Conservation (phyloP, 2,888 invertebrate genomes). For the Mythimna albipuncta region DNA sequence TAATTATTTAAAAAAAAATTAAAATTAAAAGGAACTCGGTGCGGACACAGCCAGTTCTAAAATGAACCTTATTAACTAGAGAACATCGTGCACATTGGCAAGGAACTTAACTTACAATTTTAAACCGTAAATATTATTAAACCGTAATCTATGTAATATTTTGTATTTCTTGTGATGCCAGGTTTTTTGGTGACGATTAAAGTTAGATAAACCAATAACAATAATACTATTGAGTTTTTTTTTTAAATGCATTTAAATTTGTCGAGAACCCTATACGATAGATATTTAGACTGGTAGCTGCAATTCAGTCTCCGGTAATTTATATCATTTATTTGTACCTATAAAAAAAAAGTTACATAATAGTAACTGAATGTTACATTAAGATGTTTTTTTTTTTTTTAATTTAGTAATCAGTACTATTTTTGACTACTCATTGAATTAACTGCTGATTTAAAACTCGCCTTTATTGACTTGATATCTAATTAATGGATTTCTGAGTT, state of each 20-base stretch:
- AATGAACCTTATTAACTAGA: constrained; percentile 39
- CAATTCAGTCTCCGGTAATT: no score
- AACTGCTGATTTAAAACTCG: no score
- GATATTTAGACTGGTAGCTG: no score
- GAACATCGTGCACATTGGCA: neutral
- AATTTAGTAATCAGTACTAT: no score
- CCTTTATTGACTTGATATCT: neutral
- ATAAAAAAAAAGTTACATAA: no score
- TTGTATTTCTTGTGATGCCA: neutral
- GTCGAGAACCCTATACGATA: neutral
- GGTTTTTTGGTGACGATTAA: neutral
- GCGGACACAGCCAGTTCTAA: constrained; percentile 51
- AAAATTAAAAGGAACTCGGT: constrained; percentile 50
- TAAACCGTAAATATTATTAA: neutral
- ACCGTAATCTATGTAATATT: neutral
- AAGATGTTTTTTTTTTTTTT: no score
- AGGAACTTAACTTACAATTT: neutral
- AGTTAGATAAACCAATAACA: neutral
- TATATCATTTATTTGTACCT: no score
- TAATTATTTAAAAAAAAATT: constrained; percentile 6
- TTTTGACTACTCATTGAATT: no score
- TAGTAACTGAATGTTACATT: no score
- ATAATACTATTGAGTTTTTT: no score
- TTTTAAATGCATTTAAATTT: neutral
- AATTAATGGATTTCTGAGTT: neutral